These are phyloP conservation scores for Cliona cf. orientalis DNA, from an alignment of 37 sponge, comb jelly and placozoan species.

Conservation along the genomic window DNA sequence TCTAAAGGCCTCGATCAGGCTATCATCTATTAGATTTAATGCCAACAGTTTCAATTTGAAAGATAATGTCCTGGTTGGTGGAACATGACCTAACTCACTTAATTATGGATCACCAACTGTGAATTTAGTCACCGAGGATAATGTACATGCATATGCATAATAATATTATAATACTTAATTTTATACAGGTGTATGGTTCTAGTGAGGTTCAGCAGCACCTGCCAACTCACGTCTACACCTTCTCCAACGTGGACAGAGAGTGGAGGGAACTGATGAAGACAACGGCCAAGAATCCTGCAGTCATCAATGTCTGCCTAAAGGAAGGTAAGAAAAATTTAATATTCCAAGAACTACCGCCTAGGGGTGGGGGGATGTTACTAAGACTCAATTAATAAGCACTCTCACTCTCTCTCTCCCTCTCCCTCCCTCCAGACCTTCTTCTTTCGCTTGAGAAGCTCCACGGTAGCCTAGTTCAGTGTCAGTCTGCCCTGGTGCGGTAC, in stretches of 20 bases:
- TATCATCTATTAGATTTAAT: too few relatives aligned
- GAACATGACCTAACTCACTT: too few relatives aligned
- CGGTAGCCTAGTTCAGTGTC: constrained; percentile 52
- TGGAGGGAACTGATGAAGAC: constrained; percentile 63
- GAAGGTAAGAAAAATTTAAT: constrained; percentile 41
- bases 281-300: constrained; percentile 72
- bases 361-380: constrained; percentile 6
- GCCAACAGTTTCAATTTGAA: too few relatives aligned
- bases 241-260: constrained; percentile 66
- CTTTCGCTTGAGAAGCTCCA: constrained; percentile 77
- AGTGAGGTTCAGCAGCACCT: constrained; percentile 63
- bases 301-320: constrained; percentile 53
- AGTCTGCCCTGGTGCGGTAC: constrained; percentile 53
- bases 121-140: too few relatives aligned
- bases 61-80: too few relatives aligned
- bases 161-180: too few relatives aligned
- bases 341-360: background rate
- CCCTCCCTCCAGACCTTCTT: constrained; percentile 57
- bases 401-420: constrained; percentile 4
- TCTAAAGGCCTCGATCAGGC: too few relatives aligned
- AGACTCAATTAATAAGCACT: background rate
- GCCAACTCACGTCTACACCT: constrained; percentile 49
- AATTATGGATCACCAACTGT: too few relatives aligned
- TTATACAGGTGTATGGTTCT: constrained; percentile 29
- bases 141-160: too few relatives aligned